phyloP scores from a whole-genome alignment of 2,888 invertebrate species.

The Drosophila nr. medialis region DNA sequence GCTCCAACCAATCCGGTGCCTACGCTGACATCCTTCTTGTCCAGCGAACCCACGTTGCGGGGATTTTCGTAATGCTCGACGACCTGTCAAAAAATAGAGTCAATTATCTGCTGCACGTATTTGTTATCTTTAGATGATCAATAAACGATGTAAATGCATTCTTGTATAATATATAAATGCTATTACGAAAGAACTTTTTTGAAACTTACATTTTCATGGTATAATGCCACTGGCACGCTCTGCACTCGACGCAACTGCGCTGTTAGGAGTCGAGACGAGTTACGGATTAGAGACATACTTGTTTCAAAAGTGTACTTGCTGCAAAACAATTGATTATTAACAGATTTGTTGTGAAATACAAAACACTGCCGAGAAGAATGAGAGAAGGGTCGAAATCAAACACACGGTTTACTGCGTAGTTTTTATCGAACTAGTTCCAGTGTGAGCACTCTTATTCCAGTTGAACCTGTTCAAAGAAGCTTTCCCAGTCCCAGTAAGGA shows the following conservation, averaged over 20 bases:
- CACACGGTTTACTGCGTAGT: conserved; percentile 46
- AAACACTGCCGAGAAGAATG: conserved; percentile 6
- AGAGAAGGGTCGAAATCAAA: conserved; percentile 22
- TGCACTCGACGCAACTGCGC: conserved; percentile 81
- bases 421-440: conserved; percentile 42
- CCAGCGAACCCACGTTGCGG: conserved; percentile 98
- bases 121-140: conserved; percentile 37
- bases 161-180: conserved; percentile 34
- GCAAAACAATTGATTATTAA: conserved; percentile 26
- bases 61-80: conserved; percentile 99
- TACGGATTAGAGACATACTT: conserved; percentile 82
- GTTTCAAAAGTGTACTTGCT: conserved; percentile 13
- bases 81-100: conserved; percentile 87
- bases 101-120: conserved; percentile 16
- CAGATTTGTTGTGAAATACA: conserved; percentile 68
- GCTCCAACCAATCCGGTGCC: conserved; percentile 99
- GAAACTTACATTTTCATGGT: conserved; percentile 90
- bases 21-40: conserved; percentile 96
- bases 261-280: conserved; percentile 77
- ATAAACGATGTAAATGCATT: conserved; percentile 14
- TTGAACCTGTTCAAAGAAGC: background rate
- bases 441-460: background rate
- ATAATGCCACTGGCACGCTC: conserved; percentile 87
- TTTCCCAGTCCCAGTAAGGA: background rate
- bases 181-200: conserved; percentile 69